phyloP scores from a whole-genome alignment of 1,140 invertebrate genomes.

The Amphibalanus amphitrite region DNA sequence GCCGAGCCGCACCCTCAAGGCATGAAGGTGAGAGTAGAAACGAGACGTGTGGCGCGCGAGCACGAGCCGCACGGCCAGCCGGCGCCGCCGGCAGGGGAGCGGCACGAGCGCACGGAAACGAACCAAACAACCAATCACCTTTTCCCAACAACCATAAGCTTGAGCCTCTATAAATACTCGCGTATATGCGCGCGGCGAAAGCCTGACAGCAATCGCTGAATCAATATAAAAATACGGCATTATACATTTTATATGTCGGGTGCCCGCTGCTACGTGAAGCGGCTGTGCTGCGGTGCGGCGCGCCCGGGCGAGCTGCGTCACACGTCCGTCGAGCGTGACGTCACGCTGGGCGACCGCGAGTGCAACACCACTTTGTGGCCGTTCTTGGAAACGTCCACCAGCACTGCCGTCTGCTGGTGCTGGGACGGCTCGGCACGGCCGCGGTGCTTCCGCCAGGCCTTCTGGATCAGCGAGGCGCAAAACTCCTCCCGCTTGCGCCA shows the following conservation, averaged over 20 bases:
- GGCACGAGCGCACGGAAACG: background rate
- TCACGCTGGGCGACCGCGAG: conserved; percentile 59
- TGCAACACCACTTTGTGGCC: conserved; percentile 76
- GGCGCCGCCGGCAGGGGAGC: too few relatives aligned
- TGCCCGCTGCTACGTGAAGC: background rate
- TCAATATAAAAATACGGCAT: conserved; percentile 1
- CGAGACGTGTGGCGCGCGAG: background rate
- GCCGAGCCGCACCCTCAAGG: background rate
- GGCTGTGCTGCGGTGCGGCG: background rate
- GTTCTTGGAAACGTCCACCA: conserved; percentile 62
- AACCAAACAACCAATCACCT: background rate
- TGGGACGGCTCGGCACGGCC: conserved; percentile 22
- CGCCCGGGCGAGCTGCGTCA: conserved; percentile 34
- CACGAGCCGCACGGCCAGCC: too few relatives aligned
- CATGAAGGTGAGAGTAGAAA: background rate
- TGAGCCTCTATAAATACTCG: background rate
- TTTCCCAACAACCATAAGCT: background rate
- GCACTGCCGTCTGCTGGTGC: conserved; percentile 49
- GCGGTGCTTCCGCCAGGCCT: conserved; percentile 46
- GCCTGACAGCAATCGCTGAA: background rate
- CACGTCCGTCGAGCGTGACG: conserved; percentile 58
- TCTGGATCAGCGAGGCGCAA: conserved; percentile 84
- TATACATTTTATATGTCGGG: background rate
- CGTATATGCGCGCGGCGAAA: background rate
- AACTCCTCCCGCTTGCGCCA: conserved; percentile 91